These are phyloP conservation scores for Gadopsis marmoratus DNA, from an alignment of 2,797 vertebrate species.

Conservation along the genomic window DNA sequence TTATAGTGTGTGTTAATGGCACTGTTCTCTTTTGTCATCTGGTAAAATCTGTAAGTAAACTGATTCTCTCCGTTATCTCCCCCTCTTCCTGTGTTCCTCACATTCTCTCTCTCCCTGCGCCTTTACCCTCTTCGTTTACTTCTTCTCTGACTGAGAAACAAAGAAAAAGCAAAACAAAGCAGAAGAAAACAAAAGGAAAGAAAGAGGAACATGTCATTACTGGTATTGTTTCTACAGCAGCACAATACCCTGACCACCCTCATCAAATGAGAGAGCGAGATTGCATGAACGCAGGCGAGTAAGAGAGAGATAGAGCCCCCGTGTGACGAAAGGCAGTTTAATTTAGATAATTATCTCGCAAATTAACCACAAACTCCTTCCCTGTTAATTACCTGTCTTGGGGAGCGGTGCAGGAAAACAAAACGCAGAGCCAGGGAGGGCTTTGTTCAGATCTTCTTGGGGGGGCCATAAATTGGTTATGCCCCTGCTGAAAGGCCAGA, in stretches of 20 bases:
- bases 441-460: conserved; percentile 76
- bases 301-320: conserved; percentile 38
- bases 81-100: conserved; percentile 23
- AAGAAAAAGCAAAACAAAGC: conserved; percentile 70
- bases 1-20: conserved; percentile 41
- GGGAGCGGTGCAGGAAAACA: conserved; percentile 71
- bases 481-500: conserved; percentile 83
- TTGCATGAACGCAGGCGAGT: conserved; percentile 28
- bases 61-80: conserved; percentile 56
- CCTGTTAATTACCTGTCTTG: conserved; percentile 84
- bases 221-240: conserved; percentile 64
- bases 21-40: conserved; percentile 54
- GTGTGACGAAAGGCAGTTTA: conserved; percentile 77
- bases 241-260: conserved; percentile 75
- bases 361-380: conserved; percentile 83
- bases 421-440: conserved; percentile 70
- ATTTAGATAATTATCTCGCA: conserved; percentile 86
- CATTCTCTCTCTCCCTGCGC: conserved; percentile 34
- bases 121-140: conserved; percentile 73
- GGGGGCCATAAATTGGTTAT: conserved; percentile 78
- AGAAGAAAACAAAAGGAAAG: conserved; percentile 65
- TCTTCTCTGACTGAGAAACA: conserved; percentile 56
- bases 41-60: conserved; percentile 61
- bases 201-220: conserved; percentile 75
- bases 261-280: conserved; percentile 70